Evolutionary conservation across 1,140 invertebrate species (phyloP), one percentile per base, ranked within the genome.

Genomic region (Trichogramma pretiosum): DNA sequence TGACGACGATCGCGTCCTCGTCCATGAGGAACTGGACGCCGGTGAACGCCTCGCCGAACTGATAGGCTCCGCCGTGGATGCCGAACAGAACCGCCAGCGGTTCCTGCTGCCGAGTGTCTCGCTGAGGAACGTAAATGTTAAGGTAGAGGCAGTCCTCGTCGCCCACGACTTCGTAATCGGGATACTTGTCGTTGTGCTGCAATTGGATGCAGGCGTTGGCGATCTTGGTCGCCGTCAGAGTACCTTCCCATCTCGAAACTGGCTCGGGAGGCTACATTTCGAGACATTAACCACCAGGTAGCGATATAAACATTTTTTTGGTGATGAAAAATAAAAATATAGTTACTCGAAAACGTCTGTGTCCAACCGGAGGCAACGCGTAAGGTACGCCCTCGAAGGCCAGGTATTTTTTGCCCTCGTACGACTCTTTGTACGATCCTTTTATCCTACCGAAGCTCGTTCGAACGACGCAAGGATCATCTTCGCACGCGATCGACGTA

Each of bases 371-470:
- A 11, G 49, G 49, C n/a, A 43, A 17, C 7, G 50, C 53, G 34
- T 49, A 55, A 18, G 53, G 53, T 38, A 55, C 50, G 23, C 53
- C 53, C 47, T 55, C 53, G 24, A 37, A 55, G 23, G 49, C 53
- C 28, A 23, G 28, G 17, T 52, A 55, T 14, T n/a, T 7, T 1
- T 5, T 3, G 8, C 30, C 23, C 9, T 14, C 13, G 14, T 26
- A 37, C 0, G 53, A 49, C 17, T 4, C 11, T 43, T 47, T 55
- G 5, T 49, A 39, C 18, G 26, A 43, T 17, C 50, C 50, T 37
- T 19, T 37, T 34, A 52, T 52, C 17, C 32, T 39, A 2, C 49
- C 53, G 22, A 42, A 10, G n/a, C 24, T 34, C 28, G 48, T 47
- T 34, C 35, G 26, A 26, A 54, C 45, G 17, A n/a, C 32, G 21